These are phyloP conservation scores for Hippocampus barbouri DNA, from an alignment of 2,113 vertebrate genomes.

Conservation along the genomic window DNA sequence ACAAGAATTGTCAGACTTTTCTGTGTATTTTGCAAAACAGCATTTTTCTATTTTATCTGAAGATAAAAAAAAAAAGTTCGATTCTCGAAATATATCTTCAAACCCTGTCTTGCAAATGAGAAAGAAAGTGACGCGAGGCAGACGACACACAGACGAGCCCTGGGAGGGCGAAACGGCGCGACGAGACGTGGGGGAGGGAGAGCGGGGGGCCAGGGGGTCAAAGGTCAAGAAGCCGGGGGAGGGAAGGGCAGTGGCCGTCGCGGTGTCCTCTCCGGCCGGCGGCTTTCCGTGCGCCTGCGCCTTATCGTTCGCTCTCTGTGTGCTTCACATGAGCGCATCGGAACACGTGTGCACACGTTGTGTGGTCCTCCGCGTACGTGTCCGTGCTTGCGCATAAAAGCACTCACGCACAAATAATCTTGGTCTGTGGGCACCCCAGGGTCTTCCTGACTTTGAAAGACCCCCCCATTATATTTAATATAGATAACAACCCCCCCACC, in stretches of 20 bases:
- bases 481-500: too few relatives aligned
- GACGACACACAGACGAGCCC: conserved; percentile 43
- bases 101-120: background rate
- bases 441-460: conserved; percentile 16
- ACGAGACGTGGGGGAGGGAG: conserved; percentile 30
- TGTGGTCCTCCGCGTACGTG: conserved; percentile 50
- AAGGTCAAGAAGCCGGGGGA: conserved; percentile 56
- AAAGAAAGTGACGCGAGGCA: conserved; percentile 17
- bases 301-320: conserved; percentile 14
- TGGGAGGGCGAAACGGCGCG: conserved; percentile 23
- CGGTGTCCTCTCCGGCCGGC: conserved; percentile 34
- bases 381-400: conserved; percentile 35
- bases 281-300: conserved; percentile 39
- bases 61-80: too few relatives aligned
- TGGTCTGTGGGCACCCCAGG: conserved; percentile 7
- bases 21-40: too few relatives aligned
- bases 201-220: background rate
- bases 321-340: conserved; percentile 22
- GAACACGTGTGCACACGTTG: conserved; percentile 39
- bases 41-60: too few relatives aligned
- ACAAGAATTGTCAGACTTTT: too few relatives aligned
- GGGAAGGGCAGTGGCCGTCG: conserved; percentile 45
- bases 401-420: conserved; percentile 37
- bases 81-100: too few relatives aligned
- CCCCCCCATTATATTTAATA: too few relatives aligned